Conservation (phyloP, 2,888 invertebrate genomes). For the Diadegma fenestrale region DNA sequence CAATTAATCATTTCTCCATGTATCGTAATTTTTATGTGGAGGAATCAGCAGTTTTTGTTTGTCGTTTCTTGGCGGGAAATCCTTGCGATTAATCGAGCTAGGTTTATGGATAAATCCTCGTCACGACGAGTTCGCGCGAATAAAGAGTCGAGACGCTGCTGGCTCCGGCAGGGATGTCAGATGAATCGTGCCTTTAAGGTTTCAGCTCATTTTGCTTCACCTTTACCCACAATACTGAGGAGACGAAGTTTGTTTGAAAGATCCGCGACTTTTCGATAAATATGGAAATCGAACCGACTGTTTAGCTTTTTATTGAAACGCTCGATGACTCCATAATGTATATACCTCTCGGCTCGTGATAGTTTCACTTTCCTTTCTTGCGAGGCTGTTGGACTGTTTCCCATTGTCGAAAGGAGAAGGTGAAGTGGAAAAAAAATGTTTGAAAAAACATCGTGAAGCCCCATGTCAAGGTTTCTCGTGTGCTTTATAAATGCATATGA, state of each 20-base stretch:
- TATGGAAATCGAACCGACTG: conserved; percentile 27
- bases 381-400: conserved; percentile 40
- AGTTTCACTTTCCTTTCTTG: conserved; percentile 67
- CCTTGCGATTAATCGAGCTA: neutral
- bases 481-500: conserved; percentile 10
- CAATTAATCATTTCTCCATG: conserved; percentile 48
- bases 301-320: conserved; percentile 27
- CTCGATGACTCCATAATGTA: conserved; percentile 32
- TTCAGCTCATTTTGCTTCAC: neutral
- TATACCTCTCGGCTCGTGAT: conserved; percentile 42
- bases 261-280: conserved; percentile 32
- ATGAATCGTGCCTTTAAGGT: neutral
- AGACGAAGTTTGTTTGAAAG: neutral
- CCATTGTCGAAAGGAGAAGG: conserved; percentile 56
- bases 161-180: neutral
- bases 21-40: neutral
- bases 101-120: conserved; percentile 39
- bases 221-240: neutral
- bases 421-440: conserved; percentile 51
- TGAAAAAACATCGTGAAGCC: conserved; percentile 53
- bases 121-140: conserved; percentile 32
- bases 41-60: neutral
- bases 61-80: neutral
- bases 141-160: conserved; percentile 8
- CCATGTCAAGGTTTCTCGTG: conserved; percentile 28